Conservation (phyloP, 2,888 invertebrate genomes). For the Anaspis maculata region DNA sequence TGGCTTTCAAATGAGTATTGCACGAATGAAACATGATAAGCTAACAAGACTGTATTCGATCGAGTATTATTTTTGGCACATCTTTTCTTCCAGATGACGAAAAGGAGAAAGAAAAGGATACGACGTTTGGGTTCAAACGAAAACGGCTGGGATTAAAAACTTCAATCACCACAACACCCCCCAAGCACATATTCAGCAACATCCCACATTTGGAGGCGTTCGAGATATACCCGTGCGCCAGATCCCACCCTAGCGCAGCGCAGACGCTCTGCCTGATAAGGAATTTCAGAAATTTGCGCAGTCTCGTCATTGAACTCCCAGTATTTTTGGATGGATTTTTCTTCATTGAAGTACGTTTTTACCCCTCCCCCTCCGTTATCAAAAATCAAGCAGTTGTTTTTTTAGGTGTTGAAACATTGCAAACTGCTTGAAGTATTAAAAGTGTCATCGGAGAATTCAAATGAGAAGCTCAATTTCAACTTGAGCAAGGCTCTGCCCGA, state of each 20-base stretch:
- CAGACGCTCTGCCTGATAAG: constrained; percentile 3
- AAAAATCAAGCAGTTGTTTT: background rate
- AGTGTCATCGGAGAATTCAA: constrained; percentile 1
- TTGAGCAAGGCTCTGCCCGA: background rate
- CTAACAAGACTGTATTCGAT: too few relatives aligned
- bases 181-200: too few relatives aligned
- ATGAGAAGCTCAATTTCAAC: constrained; percentile 7
- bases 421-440: constrained; percentile 2
- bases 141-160: too few relatives aligned
- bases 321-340: constrained; percentile 6
- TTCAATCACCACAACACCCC: too few relatives aligned
- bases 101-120: too few relatives aligned
- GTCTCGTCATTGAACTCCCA: constrained; percentile 5
- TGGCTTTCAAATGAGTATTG: too few relatives aligned
- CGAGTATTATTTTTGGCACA: too few relatives aligned
- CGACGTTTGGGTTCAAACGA: too few relatives aligned
- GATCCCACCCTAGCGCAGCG: constrained; percentile 2
- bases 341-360: constrained; percentile 2
- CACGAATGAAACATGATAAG: too few relatives aligned
- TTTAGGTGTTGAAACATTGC: constrained; percentile 6
- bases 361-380: background rate
- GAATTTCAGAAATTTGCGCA: constrained; percentile 1
- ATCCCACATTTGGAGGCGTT: too few relatives aligned
- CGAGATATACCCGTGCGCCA: constrained; percentile 2
- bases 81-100: too few relatives aligned